phyloP scores from a whole-genome alignment of 2,113 vertebrate species.

The Megalops atlanticus region DNA sequence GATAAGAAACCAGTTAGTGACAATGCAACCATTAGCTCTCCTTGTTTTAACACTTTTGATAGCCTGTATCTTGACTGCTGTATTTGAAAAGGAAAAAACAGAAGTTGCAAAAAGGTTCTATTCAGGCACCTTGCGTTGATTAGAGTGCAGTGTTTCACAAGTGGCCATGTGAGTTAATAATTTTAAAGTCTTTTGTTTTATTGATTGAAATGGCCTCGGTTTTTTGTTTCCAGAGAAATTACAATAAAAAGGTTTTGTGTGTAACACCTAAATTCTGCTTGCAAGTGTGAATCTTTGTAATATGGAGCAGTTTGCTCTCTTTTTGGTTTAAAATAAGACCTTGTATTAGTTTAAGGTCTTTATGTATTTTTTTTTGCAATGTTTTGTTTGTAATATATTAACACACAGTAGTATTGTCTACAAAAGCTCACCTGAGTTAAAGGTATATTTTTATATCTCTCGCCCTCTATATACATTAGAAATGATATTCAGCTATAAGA shows the following conservation, averaged over 20 bases:
- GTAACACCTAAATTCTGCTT: neutral
- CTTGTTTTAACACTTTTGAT: conserved; percentile 43
- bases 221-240: conserved; percentile 21
- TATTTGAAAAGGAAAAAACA: conserved; percentile 52
- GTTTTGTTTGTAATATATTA: neutral
- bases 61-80: conserved; percentile 32
- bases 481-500: neutral
- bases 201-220: conserved; percentile 49
- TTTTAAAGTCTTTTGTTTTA: conserved; percentile 46
- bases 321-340: neutral
- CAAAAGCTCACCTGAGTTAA: neutral
- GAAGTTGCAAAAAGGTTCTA: conserved; percentile 41
- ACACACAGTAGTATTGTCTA: neutral
- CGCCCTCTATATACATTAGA: neutral
- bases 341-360: neutral
- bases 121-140: conserved; percentile 16
- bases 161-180: conserved; percentile 45
- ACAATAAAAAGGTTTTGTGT: conserved; percentile 1
- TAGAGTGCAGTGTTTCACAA: conserved; percentile 24
- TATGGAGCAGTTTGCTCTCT: neutral
- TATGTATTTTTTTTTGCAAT: neutral
- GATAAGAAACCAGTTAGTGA: conserved; percentile 58
- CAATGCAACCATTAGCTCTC: conserved; percentile 28
- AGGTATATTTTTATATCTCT: neutral
- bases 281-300: conserved; percentile 15